Base-by-base conservation (phyloP, 2,888 invertebrate genomes). In the Muschampia plurimacula region DNA sequence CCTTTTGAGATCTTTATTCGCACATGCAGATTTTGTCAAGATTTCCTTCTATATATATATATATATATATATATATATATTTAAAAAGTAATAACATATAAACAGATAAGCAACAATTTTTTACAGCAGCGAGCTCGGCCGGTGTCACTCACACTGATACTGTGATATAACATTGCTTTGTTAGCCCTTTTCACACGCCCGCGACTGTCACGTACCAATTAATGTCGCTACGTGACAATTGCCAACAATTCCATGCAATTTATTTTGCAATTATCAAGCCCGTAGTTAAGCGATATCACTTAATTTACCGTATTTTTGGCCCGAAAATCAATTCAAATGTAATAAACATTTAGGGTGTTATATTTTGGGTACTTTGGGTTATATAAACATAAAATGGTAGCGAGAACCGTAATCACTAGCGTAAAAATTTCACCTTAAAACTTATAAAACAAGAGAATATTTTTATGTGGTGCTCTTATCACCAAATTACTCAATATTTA, bases 141-240 rank as follows among this genome's bases (percentile, higher is more conserved):
- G 52, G 28, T 65, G 36, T 65, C 65, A 65, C 46, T 65, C 65
- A 65, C 46, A 70, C 36, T 12, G 57, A 65, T 49, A 65, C 36
- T 9, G 28, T 49, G 69, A 41, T 15, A 1, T 22, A 36, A 66
- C 59, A 49, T 22, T 13, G 49, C 60, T 66, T 32, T 62, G 64
- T 67, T 71, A 67, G 71, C 60, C 71, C 71, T 72, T 71, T 72
- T 72, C 71, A 67, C 71, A 72, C 66, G 32, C 60, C 44, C 70
- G 65, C 70, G 46, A 15, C 62, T 46, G 70, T 59, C 60, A 66
- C 71, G 66, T 66, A 41, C 66, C 60, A 60, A 71, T 71, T 67
- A 71, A 49, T 49, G 63, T 65, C 13, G 66, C 39, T 66, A 71
- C 71, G 66, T 71, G 71, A 71, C 71, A 67, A 71, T 71, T 66